Evolutionary conservation across 2,113 vertebrate species (phyloP).

Genomic region (Phocoena sinus): DNA sequence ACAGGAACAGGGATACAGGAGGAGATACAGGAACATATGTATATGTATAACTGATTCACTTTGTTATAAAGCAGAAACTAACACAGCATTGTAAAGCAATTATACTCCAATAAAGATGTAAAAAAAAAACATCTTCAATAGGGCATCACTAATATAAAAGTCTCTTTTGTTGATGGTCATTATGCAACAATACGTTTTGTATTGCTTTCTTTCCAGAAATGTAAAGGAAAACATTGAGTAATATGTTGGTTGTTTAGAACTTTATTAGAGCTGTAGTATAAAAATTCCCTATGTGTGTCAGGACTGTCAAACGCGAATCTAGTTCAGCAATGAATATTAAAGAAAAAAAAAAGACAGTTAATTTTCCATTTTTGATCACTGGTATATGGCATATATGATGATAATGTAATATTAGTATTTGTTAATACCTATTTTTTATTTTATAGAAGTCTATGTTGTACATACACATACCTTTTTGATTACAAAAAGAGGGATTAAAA

Average conservation of each 20-base stretch:
- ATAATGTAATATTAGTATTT: not conserved
- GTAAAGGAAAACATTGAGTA: not conserved
- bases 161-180: not conserved
- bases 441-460: not conserved
- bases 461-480: not conserved
- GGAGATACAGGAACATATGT: no score
- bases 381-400: not conserved
- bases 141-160: not conserved
- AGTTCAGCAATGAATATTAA: not conserved
- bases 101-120: no score
- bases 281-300: not conserved
- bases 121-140: not conserved
- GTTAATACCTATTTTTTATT: not conserved
- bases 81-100: no score
- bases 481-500: constrained; percentile 56
- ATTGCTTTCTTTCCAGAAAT: not conserved
- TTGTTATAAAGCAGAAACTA: no score
- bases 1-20: no score
- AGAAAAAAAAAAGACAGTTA: not conserved
- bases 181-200: not conserved
- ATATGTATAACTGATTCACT: no score
- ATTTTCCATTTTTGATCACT: not conserved
- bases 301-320: not conserved
- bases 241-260: not conserved
- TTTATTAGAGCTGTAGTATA: not conserved